phyloP scores from a whole-genome alignment of 2,797 vertebrate species.

The Apogon talboti region DNA sequence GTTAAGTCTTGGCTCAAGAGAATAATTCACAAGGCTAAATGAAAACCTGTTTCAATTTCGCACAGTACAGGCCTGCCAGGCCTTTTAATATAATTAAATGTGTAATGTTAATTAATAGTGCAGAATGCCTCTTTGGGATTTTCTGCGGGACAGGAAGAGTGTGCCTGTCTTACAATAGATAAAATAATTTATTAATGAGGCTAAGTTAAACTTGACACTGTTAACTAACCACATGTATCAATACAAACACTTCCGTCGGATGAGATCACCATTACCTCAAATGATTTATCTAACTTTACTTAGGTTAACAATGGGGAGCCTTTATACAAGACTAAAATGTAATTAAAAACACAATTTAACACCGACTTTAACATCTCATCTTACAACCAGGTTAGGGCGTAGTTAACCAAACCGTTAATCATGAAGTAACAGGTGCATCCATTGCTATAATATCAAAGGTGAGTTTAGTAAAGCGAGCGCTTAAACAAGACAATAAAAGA shows the following conservation, averaged over 20 bases:
- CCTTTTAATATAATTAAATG: constrained; percentile 64
- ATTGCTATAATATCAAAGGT: constrained; percentile 23
- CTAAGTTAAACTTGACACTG: not conserved
- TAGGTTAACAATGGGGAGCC: not conserved
- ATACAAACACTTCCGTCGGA: constrained; percentile 4
- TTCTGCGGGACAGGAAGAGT: constrained; percentile 19
- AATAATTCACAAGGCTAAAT: constrained; percentile 1
- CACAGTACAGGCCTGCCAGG: constrained; percentile 38
- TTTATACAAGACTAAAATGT: not conserved
- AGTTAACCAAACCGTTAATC: constrained; percentile 14
- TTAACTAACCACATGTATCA: not conserved
- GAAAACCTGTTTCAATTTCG: constrained; percentile 27
- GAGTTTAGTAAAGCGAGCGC: not conserved
- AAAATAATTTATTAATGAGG: not conserved
- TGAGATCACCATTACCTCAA: not conserved
- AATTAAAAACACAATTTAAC: not conserved
- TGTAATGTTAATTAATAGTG: constrained; percentile 59
- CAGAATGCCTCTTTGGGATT: constrained; percentile 16
- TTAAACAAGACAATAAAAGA: constrained; percentile 12
- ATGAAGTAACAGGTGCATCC: constrained; percentile 55
- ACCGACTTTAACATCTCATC: not conserved
- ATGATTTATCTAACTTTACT: not conserved
- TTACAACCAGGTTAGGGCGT: not conserved
- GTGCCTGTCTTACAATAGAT: not conserved
- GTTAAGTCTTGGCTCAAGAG: too few relatives aligned